Evolutionary conservation across 2,888 invertebrate species (phyloP).

Genomic region (Capitulum mitella): DNA sequence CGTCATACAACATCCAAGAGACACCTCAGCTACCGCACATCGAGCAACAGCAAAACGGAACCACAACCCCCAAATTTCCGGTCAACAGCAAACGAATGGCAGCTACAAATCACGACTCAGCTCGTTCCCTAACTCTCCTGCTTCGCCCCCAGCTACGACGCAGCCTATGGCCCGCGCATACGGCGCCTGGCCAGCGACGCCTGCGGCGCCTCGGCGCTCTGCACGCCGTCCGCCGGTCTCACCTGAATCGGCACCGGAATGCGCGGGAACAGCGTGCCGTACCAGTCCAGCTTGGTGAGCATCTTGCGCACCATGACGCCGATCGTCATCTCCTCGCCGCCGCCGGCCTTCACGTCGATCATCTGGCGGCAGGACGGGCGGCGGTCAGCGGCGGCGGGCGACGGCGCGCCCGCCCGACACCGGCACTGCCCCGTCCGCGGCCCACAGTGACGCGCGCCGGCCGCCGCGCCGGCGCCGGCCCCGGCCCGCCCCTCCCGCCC

Average conservation of each 20-base stretch:
- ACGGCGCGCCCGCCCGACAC: background rate
- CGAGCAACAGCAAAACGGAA: too few species aligned
- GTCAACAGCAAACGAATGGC: too few species aligned
- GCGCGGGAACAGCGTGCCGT: constrained; percentile 93
- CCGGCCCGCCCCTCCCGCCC: background rate
- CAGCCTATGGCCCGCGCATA: too few species aligned
- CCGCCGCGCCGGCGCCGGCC: background rate
- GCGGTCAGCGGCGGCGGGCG: background rate
- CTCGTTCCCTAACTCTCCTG: too few species aligned
- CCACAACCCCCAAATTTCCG: too few species aligned
- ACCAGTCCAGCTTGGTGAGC: constrained; percentile 96
- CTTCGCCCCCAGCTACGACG: too few species aligned
- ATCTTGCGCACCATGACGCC: constrained; percentile 88
- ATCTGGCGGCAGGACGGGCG: constrained; percentile 50
- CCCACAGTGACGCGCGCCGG: background rate
- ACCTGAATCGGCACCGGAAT: constrained; percentile 91
- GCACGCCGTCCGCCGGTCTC: constrained; percentile 29
- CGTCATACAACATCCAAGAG: too few species aligned
- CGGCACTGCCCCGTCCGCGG: background rate
- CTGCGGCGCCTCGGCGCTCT: too few species aligned
- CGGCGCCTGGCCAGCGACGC: too few species aligned
- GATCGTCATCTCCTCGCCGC: constrained; percentile 85
- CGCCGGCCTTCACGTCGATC: constrained; percentile 95
- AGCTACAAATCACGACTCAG: too few species aligned
- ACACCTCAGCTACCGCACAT: too few species aligned